Evolutionary conservation across 2,888 invertebrate species (phyloP), one percentile per base, ranked within the genome.

Genomic region (Cremastinae sp.): DNA sequence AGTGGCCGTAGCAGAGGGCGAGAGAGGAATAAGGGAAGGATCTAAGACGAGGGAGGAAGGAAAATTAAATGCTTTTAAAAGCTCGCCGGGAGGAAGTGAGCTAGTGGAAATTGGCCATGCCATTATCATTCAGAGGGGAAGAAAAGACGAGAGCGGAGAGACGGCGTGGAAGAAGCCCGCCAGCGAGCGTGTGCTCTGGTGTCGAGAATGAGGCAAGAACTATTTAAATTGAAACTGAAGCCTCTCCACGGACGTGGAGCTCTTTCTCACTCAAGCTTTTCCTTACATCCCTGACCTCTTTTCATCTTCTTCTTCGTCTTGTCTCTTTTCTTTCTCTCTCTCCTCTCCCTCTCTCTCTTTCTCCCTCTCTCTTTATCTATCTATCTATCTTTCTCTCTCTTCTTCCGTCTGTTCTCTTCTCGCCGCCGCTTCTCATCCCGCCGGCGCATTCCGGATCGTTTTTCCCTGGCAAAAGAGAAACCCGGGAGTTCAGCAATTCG

Each of bases 151-250:
- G 66, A 47, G 58, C 37, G 41, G 61, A 22, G 18, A 16, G 64
- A 35, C 37, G 16, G 37, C 53, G 14, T 16, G 28, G 70, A 49
- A 39, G 73, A 68, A 16, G 22, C 58, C 28, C 28, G 28, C 28
- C 45, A 14, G 53, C 45, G 66, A 37, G 41, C 41, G 53, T 14
- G 56, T 62, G 56, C 56, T 65, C 64, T 64, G 76, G 75, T 76
- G 73, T 74, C 74, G 72, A 79, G 78, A 79, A 81, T 77, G 75
- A 77, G 79, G 79, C 77, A 82, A 81, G 81, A 83, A 85, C 79
- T 86, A 85, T 85, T 86, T 83, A 83, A 86, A 87, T 88, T 87
- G 86, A 86, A 86, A 85, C 84, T 84, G 83, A 87, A 85, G 81
- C 83, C 82, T 77, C 72, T 28, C 28, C 74, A 39, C 39, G 51